Evolutionary conservation across 2,797 vertebrate genomes (phyloP), one percentile per base, ranked within the genome.

Genomic region (Aplochiton taeniatus): DNA sequence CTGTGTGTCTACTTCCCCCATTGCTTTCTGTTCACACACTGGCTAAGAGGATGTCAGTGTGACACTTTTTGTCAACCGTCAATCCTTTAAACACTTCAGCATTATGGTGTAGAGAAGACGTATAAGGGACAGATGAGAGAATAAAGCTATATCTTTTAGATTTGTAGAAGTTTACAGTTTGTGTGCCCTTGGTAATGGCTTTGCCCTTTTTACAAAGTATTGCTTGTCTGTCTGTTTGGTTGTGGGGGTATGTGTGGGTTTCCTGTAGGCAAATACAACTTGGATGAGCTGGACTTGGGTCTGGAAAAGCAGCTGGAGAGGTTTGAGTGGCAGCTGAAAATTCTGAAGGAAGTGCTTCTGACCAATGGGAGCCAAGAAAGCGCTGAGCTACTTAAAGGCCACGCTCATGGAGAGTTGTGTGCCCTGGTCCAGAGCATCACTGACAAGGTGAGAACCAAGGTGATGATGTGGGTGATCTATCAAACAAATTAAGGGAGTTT

Each of bases 281-380:
- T 82, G 47, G 87, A 76, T 42, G 72, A 82, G 31, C 83, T 74
- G 1, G 79, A 86, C 52, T 76, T 86, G 16, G 87, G 88, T 48
- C 74, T 88, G 68, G 78, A 90, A 78, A 81, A 20, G 75, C 86
- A 91, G 71, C 70, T 61, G 79, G 88, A 91, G 65, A 86, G 83
- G 0, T 69, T 88, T 0, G 77, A 55, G 68, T 85, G 84, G 78
- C 90, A 93, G 83, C 76, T 85, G 4, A 61, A 75, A 8, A 79
- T 80, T 50, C 70, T 91, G 66, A 50, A 66, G 72, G 70, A 82
- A 19, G 81, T 79, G 48, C 61, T 85, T 13, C 77, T 83, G 0
- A 82, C 84, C 77, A 77, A 75, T 65, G 82, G 87, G 70, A 75
- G 68, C 63, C 59, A 31, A 0, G 89, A 80, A 14, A 67, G 80